These are phyloP conservation scores for Dendrolimus houi DNA, from an alignment of 2,888 invertebrate species.

Conservation along the genomic window DNA sequence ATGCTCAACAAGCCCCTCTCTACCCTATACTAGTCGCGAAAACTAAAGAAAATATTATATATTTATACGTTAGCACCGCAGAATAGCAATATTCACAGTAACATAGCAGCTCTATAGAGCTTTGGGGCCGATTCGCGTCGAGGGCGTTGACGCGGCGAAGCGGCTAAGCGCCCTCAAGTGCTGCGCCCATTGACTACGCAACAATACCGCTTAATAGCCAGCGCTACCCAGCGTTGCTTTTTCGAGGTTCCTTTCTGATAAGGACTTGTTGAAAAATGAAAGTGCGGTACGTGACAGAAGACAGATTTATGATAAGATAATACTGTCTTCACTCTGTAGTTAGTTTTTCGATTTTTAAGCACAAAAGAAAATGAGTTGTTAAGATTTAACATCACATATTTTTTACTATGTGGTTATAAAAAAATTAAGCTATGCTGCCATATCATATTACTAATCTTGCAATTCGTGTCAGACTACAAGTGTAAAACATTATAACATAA, in stretches of 20 bases:
- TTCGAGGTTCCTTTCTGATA: constrained; percentile 9
- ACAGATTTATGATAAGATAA: constrained; percentile 1
- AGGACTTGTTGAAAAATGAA: constrained; percentile 7
- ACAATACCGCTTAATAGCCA: constrained; percentile 50
- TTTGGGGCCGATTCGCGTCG: constrained; percentile 26
- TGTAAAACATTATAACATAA: no score
- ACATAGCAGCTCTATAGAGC: neutral
- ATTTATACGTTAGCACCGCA: neutral
- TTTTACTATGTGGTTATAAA: no score
- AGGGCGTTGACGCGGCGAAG: constrained; percentile 40
- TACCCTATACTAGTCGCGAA: no score
- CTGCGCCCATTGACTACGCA: constrained; percentile 39
- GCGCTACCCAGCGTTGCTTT: constrained; percentile 25
- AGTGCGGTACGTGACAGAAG: neutral
- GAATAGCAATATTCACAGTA: neutral
- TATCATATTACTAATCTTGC: no score
- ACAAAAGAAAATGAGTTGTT: no score
- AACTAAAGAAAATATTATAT: no score
- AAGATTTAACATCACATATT: no score
- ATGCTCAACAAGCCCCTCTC: no score
- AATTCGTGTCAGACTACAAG: no score
- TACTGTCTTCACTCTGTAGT: neutral
- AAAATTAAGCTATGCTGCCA: no score
- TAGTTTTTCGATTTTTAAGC: no score
- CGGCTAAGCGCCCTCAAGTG: constrained; percentile 40